Evolutionary conservation across 2,888 invertebrate genomes (phyloP), one percentile per base, ranked within the genome.

Genomic region (Clusia tigrina): DNA sequence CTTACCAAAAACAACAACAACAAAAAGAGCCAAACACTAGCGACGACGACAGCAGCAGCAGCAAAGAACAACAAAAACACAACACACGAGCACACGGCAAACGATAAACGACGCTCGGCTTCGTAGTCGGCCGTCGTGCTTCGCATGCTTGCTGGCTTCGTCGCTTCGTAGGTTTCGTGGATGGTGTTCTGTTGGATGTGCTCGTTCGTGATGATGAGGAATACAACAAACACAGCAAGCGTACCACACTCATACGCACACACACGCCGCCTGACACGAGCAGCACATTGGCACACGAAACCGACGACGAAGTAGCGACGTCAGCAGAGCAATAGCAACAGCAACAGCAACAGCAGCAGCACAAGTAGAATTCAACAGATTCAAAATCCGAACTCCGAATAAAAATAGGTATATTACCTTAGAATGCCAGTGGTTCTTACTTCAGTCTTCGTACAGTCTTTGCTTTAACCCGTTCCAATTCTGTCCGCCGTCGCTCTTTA

Each of bases 381-480:
- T 71, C 72, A 71, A 70, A 71, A 70, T 72, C 70, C 71, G 71
- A 73, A 82, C 81, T 80, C 81, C 80, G 79, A 83, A 81, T 74
- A 76, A 81, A n/a, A 77, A 80, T 80, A 80, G 81, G 83, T 83
- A 83, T 83, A 83, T 83, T 83, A 83, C 83, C 83, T 83, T 80
- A 78, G 83, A 81, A 83, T 82, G 76, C 75, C 80, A 82, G 79
- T 79, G 79, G 81, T 83, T 83, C 82, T 84, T 82, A 83, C 81
- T 84, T 84, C 83, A 84, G 84, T 84, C 84, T 84, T 84, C 84
- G 84, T 84, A 83, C 83, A 84, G 84, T 84, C 84, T 84, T 84
- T 83, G 84, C 84, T 84, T 84, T 83, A 84, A 84, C 84, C 84
- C 84, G 84, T 84, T 84, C 84, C 84, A 84, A 83, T 78, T 83